Evolutionary conservation across 2,888 invertebrate genomes (phyloP).

Genomic region (Ophioninae sp.): DNA sequence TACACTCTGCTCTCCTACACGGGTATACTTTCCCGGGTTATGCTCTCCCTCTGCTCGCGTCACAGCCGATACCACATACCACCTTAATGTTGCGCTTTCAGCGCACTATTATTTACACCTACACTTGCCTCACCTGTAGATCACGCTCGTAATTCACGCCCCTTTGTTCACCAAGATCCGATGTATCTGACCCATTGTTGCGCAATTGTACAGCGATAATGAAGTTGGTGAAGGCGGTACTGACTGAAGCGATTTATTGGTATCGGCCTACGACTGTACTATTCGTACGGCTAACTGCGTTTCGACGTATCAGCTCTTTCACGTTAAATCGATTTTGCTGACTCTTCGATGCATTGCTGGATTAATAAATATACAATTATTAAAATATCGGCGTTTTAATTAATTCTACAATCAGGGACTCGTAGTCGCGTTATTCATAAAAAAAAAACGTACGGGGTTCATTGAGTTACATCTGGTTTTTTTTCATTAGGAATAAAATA

Average conservation of each 20-base stretch:
- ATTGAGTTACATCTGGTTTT: too few species aligned
- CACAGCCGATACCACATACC: conserved; percentile 5
- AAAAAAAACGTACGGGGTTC: too few species aligned
- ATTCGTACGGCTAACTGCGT: not conserved
- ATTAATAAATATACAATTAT: not conserved
- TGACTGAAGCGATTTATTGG: not conserved
- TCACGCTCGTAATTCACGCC: not conserved
- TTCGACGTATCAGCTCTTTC: not conserved
- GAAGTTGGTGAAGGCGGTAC: not conserved
- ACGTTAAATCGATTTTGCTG: not conserved
- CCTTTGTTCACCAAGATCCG: not conserved
- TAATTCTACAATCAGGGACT: not conserved
- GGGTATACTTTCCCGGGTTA: not conserved
- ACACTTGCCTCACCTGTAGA: not conserved
- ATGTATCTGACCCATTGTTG: not conserved
- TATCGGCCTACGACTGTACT: not conserved
- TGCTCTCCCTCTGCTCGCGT: not conserved
- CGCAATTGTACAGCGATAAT: not conserved
- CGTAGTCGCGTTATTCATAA: not conserved
- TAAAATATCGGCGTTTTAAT: not conserved
- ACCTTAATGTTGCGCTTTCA: not conserved
- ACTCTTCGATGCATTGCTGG: not conserved
- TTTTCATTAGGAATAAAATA: too few species aligned
- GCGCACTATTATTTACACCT: not conserved
- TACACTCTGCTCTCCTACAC: not conserved